Evolutionary conservation across 2,113 vertebrate species (phyloP), one percentile per base, ranked within the genome.

Genomic region (Vulpes ferrilata): DNA sequence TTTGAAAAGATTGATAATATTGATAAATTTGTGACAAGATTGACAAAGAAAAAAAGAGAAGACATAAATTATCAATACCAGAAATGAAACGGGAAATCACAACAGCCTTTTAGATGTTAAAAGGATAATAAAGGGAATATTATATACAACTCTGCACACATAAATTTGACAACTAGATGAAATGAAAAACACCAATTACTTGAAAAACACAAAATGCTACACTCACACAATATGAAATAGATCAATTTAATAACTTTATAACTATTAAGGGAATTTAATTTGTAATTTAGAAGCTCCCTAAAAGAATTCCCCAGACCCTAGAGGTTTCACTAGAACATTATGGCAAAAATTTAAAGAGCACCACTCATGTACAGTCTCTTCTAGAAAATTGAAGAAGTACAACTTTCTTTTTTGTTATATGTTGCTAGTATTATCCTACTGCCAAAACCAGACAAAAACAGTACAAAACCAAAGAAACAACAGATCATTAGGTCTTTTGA

Each of bases 191-290:
- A 80, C 51, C 5, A 73, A 16, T 69, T 53, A 13, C 65, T 86
- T 94, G 38, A 74, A 74, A 88, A 87, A 64, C 2, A 38, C 53
- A 73, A 95, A 97, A 64, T 79, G 9, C 48, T n/a, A 27, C 4
- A 51, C 35, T 93, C 7, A 35, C 7, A 87, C 71, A 62, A 86
- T n/a, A 87, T 71, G 10, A 90, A 57, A 25, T 30, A 86, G 22
- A 86, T 62, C 38, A 95, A 55, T 53, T 95, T 13, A 95, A 90
- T 90, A 93, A 96, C 79, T 65, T 94, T 74, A 53, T 64, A 94
- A 73, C n/a, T 84, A 27, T 53, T 51, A 93, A 38, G 59, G 35
- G 30, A 55, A 91, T 91, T 96, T 15, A 64, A 64, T 91, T 79
- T 27, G 11, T 64, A 53, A 51, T 51, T 71, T 93, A 16, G 15